Percentiles rank a stretch among this genome's conserved stretches.
These are phyloP conservation scores for Hypsopygia costalis DNA, from an alignment of 2,888 invertebrate genomes.

Conservation along the genomic window DNA sequence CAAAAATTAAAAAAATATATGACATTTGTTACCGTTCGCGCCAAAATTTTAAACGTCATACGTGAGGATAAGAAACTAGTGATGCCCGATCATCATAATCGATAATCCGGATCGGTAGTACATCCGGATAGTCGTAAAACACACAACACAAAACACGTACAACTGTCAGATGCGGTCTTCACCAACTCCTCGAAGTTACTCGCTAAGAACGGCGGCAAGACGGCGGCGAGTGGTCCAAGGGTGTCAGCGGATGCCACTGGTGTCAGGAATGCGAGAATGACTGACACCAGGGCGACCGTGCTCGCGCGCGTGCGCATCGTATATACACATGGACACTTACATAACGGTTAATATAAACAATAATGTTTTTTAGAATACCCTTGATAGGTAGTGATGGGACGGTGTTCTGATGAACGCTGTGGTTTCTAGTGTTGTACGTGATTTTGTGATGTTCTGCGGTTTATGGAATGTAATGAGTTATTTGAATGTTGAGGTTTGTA, in stretches of 20 bases:
- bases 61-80: too few relatives aligned
- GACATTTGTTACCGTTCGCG: too few relatives aligned
- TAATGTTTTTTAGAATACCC: conserved; percentile 16
- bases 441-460: too few relatives aligned
- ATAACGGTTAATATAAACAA: conserved; percentile 33
- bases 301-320: conserved; percentile 24
- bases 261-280: neutral
- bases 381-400: conserved; percentile 10
- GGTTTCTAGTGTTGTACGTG: too few relatives aligned
- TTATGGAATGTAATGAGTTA: too few relatives aligned
- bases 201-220: conserved; percentile 35
- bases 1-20: too few relatives aligned
- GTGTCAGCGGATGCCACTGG: conserved; percentile 21
- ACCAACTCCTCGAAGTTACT: conserved; percentile 41
- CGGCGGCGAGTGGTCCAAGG: conserved; percentile 28
- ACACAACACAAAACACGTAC: conserved; percentile 28
- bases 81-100: neutral
- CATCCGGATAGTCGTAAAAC: neutral
- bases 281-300: conserved; percentile 6
- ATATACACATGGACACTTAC: conserved; percentile 23
- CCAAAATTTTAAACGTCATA: too few relatives aligned
- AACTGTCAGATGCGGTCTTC: conserved; percentile 40
- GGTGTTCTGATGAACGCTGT: neutral
- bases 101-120: neutral
- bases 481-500: too few relatives aligned